Evolutionary conservation across 1,140 invertebrate genomes (phyloP).

Genomic region (Agrilus planipennis): DNA sequence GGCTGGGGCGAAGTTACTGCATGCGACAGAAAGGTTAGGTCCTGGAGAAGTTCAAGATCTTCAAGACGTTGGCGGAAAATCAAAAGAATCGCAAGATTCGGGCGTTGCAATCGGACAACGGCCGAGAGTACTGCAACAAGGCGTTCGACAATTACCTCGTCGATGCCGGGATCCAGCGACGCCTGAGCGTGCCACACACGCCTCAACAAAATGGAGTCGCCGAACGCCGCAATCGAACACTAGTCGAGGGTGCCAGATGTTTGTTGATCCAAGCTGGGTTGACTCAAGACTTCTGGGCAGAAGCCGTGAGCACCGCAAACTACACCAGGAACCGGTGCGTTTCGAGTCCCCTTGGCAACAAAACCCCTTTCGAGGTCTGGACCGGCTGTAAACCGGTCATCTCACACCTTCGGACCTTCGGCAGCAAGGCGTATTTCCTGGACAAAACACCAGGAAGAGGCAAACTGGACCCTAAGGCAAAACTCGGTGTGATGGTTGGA

Average conservation of each 20-base stretch:
- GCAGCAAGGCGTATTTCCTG: constrained; percentile 15
- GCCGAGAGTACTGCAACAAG: constrained; percentile 8
- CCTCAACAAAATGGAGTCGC: constrained; percentile 39
- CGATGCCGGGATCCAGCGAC: not conserved
- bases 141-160: not conserved
- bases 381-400: constrained; percentile 19
- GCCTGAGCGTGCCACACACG: constrained; percentile 25
- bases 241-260: constrained; percentile 32
- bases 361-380: constrained; percentile 27
- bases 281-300: constrained; percentile 13
- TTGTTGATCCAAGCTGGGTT: constrained; percentile 23
- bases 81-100: constrained; percentile 7
- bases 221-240: constrained; percentile 36
- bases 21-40: constrained; percentile 26
- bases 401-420: constrained; percentile 23
- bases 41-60: constrained; percentile 20
- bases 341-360: constrained; percentile 6
- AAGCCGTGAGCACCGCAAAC: not conserved
- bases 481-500: not conserved
- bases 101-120: constrained; percentile 13
- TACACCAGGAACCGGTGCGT: constrained; percentile 6
- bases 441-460: not conserved
- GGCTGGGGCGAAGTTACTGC: constrained; percentile 25
- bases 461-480: not conserved
- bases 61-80: constrained; percentile 15